phyloP scores from a whole-genome alignment of 1,140 invertebrate species.

The Drosophila busckii region DNA sequence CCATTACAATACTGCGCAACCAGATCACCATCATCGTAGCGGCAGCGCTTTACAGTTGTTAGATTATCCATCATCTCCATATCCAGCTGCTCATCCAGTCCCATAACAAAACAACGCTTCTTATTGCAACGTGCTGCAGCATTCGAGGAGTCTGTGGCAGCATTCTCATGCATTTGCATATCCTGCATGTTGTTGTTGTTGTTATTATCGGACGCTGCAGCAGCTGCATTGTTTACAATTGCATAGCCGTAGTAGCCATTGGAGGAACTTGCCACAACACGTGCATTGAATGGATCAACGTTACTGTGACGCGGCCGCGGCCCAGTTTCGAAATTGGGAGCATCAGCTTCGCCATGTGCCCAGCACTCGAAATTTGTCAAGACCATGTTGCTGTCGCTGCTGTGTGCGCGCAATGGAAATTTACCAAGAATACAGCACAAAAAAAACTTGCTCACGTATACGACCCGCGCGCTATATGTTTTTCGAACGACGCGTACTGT shows the following conservation, averaged over 20 bases:
- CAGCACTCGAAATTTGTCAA: conserved; percentile 77
- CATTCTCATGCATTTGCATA: conserved; percentile 30
- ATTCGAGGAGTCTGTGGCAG: conserved; percentile 3
- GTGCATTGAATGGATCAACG: conserved; percentile 70
- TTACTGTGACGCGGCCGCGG: conserved; percentile 11
- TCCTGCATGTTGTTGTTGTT: conserved; percentile 35
- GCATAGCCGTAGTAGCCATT: conserved; percentile 65
- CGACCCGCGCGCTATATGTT: conserved; percentile 36
- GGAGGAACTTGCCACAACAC: conserved; percentile 54
- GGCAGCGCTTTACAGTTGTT: conserved; percentile 62
- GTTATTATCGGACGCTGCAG: conserved; percentile 40
- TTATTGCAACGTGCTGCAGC: conserved; percentile 55
- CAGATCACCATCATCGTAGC: conserved; percentile 63
- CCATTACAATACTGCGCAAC: conserved; percentile 74
- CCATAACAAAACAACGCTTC: conserved; percentile 52
- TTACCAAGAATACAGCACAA: conserved; percentile 48
- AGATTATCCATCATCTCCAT: conserved; percentile 48
- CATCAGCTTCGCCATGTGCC: conserved; percentile 63
- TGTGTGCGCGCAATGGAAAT: conserved; percentile 52
- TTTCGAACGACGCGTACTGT: conserved; percentile 25
- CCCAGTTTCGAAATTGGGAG: conserved; percentile 53
- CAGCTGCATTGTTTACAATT: conserved; percentile 44
- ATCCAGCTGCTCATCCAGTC: conserved; percentile 9
- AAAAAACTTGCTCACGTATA: conserved; percentile 24
- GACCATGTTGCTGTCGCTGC: conserved; percentile 57